Conservation (phyloP, 2,797 vertebrate species). For the Sebastiscus albofasciatus region DNA sequence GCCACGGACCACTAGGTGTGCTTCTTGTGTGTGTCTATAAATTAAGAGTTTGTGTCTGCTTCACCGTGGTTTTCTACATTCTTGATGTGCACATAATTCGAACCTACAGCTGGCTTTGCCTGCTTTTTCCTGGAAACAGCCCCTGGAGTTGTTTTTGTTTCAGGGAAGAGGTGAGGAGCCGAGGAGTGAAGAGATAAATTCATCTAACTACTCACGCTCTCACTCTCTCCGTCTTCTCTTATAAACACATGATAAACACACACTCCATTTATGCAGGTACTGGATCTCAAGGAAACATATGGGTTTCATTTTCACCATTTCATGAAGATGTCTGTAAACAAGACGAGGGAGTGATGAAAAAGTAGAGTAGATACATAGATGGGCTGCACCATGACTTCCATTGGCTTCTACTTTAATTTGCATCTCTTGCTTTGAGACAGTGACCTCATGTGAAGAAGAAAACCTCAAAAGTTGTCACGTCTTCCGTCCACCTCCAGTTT, state of each 20-base stretch:
- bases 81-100: conserved; percentile 5
- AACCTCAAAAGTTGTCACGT: neutral
- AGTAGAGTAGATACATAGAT: neutral
- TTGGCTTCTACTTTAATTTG: conserved; percentile 2
- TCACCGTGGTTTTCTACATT: neutral
- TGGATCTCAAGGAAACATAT: conserved; percentile 43
- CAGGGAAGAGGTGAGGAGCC: conserved; percentile 23
- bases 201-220: conserved; percentile 1
- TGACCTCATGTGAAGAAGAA: neutral
- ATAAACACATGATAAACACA: conserved; percentile 15
- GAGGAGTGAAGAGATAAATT: conserved; percentile 47
- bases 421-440: neutral
- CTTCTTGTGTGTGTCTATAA: neutral
- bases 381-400: neutral
- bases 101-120: conserved; percentile 20
- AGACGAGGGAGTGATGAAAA: conserved; percentile 12
- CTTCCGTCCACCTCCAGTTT: neutral
- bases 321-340: conserved; percentile 9
- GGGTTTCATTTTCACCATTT: conserved; percentile 52
- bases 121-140: conserved; percentile 48
- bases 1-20: neutral
- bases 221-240: neutral
- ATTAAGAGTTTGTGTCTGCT: neutral
- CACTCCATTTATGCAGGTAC: conserved; percentile 22
- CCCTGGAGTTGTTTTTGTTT: conserved; percentile 44